Conservation (phyloP, 2,113 vertebrate genomes). For the Cephalopterus ornatus region DNA sequence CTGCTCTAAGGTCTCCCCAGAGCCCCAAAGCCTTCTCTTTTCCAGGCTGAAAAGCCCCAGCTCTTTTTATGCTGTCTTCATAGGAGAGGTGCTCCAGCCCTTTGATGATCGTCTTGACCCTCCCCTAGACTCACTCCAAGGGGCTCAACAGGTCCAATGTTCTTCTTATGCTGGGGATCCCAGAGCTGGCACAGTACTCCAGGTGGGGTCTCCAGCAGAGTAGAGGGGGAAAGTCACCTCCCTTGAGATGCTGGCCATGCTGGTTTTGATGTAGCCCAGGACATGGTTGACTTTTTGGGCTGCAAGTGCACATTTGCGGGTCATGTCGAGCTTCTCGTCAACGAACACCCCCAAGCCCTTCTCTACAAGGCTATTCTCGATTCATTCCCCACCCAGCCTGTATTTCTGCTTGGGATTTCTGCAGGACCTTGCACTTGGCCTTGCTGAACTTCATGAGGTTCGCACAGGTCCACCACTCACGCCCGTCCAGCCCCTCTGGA, state of each 20-base stretch:
- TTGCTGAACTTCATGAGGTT: background rate
- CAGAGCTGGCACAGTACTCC: background rate
- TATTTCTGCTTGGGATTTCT: background rate
- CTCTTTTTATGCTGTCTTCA: background rate
- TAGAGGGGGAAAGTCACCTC: background rate
- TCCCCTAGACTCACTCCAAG: background rate
- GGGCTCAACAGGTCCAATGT: background rate
- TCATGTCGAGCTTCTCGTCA: background rate
- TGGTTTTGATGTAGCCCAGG: background rate
- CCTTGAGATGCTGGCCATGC: background rate
- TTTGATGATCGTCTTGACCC: background rate
- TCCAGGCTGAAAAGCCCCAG: background rate
- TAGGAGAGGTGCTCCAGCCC: background rate
- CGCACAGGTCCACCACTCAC: background rate
- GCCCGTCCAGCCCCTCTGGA: background rate
- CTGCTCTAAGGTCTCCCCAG: background rate
- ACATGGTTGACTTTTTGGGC: background rate
- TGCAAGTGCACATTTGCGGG: background rate
- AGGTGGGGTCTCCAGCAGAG: background rate
- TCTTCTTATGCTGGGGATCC: too few relatives aligned
- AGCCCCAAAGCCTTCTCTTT: background rate
- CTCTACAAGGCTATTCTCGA: background rate
- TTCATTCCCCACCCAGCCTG: background rate
- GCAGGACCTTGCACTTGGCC: background rate
- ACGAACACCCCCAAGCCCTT: background rate